A percentile compares a stretch with the other conserved stretches of the same genome.
These are phyloP conservation scores for Eledona agricola DNA, from an alignment of 2,888 invertebrate species.

Conservation along the genomic window DNA sequence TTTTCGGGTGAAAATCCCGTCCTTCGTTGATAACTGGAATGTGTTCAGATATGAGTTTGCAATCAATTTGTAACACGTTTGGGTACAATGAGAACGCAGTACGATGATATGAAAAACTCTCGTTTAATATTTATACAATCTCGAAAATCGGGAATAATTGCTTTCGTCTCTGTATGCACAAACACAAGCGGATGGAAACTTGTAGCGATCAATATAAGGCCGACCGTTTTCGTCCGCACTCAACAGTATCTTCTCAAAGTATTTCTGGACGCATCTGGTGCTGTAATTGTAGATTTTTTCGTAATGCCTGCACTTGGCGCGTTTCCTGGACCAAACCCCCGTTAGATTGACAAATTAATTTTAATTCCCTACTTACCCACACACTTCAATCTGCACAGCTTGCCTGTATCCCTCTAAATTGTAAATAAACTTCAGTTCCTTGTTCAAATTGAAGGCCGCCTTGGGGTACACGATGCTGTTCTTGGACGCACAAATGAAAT, in stretches of 20 bases:
- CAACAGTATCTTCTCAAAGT: constrained; percentile 13
- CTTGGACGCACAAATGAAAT: constrained; percentile 4
- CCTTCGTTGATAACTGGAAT: too few species aligned
- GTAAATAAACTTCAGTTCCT: constrained; percentile 17
- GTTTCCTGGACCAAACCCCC: constrained; percentile 12
- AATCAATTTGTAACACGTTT: too few species aligned
- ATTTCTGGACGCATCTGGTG: constrained; percentile 22
- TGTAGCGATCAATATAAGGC: constrained; percentile 21
- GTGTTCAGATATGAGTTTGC: too few species aligned
- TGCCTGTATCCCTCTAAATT: constrained; percentile 25
- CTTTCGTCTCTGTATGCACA: constrained; percentile 10
- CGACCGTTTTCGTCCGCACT: constrained; percentile 12
- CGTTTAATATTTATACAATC: neutral
- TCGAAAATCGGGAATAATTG: constrained; percentile 1
- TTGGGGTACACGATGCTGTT: constrained; percentile 12
- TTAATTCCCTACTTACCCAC: constrained; percentile 9
- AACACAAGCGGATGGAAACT: constrained; percentile 24
- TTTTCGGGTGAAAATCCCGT: too few species aligned
- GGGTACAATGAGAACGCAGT: too few species aligned
- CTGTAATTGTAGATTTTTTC: constrained; percentile 4
- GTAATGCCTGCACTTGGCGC: constrained; percentile 11
- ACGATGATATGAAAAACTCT: too few species aligned
- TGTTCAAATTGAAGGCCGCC: constrained; percentile 12
- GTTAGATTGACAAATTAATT: neutral
- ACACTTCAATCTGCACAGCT: constrained; percentile 20